Conservation (phyloP, 1,140 invertebrate genomes). For the Aphelinus certus region DNA sequence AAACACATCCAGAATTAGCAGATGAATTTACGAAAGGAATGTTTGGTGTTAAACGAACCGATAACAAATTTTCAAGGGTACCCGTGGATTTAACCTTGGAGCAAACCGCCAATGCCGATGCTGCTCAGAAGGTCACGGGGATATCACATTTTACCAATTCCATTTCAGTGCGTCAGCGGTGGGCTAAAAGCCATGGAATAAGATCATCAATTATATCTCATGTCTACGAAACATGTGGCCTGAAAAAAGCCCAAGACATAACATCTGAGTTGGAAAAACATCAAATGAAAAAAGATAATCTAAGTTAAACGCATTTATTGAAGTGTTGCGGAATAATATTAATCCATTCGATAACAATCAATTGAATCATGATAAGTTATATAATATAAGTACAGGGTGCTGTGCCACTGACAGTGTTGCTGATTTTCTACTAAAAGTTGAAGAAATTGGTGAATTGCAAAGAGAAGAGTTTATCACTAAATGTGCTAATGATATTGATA, state of each 20-base stretch:
- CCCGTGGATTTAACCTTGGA: slow-evolving; percentile 48
- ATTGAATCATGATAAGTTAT: too few species aligned
- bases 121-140: slow-evolving; percentile 42
- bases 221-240: background rate
- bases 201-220: background rate
- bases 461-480: too few species aligned
- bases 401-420: too few species aligned
- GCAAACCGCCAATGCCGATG: slow-evolving; percentile 51
- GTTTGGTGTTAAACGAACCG: slow-evolving; percentile 46
- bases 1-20: background rate
- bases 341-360: background rate
- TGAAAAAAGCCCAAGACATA: background rate
- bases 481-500: too few species aligned
- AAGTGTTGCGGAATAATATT: background rate
- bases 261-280: background rate
- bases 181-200: background rate
- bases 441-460: too few species aligned
- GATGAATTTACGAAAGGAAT: slow-evolving; percentile 36
- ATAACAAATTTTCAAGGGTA: slow-evolving; percentile 32
- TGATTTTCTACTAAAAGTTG: too few species aligned
- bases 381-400: too few species aligned
- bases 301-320: background rate
- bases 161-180: background rate
- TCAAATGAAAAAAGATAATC: background rate
- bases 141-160: slow-evolving; percentile 40